Percentiles rank a stretch among this genome's conserved stretches.
Evolutionary conservation across 2,888 invertebrate species (phyloP).

Genomic region (Spicauda simplicius): DNA sequence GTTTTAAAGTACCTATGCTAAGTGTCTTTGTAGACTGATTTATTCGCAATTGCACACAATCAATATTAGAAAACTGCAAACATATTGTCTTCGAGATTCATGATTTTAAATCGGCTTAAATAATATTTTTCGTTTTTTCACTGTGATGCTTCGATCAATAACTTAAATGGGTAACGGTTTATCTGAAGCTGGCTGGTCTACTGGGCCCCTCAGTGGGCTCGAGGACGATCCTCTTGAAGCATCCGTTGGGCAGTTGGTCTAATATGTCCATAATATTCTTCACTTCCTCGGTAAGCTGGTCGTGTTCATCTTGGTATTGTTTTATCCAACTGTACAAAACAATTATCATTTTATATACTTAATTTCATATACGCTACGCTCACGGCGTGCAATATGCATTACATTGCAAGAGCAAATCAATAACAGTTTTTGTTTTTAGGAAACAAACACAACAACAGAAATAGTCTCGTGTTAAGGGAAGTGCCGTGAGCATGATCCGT

Average conservation of each 20-base stretch:
- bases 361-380: too few relatives aligned
- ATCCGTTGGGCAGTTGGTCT: slow-evolving; percentile 90
- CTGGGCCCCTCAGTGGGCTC: slow-evolving; percentile 86
- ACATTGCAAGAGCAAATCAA: too few relatives aligned
- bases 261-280: slow-evolving; percentile 92
- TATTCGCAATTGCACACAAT: neutral
- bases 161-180: slow-evolving; percentile 42
- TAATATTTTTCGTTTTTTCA: slow-evolving; percentile 5
- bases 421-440: too few relatives aligned
- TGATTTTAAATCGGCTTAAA: neutral
- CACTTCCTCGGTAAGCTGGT: slow-evolving; percentile 89
- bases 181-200: slow-evolving; percentile 59
- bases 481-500: too few relatives aligned
- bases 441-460: too few relatives aligned
- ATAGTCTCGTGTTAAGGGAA: too few relatives aligned
- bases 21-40: neutral
- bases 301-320: slow-evolving; percentile 91
- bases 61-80: slow-evolving; percentile 8
- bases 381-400: too few relatives aligned
- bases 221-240: slow-evolving; percentile 91
- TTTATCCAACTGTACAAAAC: slow-evolving; percentile 88
- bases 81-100: neutral
- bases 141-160: slow-evolving; percentile 34
- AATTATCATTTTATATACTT: neutral
- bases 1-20: neutral